phyloP scores from a whole-genome alignment of 2,113 vertebrate genomes.

The Lucifuga dentata region DNA sequence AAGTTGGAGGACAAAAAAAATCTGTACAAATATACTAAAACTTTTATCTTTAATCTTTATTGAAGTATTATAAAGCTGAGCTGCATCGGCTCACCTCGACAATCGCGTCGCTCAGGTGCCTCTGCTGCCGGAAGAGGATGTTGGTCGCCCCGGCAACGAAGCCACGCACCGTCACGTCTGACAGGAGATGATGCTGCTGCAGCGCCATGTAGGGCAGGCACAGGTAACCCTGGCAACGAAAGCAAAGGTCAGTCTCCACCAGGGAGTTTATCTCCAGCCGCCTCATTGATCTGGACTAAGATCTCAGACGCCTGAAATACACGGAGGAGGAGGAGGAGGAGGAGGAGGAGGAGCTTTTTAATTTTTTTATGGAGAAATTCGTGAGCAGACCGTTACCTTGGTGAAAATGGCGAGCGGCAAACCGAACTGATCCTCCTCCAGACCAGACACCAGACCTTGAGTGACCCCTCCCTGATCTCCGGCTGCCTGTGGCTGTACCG shows the following conservation, averaged over 20 bases:
- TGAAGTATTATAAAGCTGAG: too few relatives aligned
- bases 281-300: too few relatives aligned
- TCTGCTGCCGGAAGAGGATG: slow-evolving; percentile 97
- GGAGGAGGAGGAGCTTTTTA: too few relatives aligned
- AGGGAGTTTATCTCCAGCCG: background rate
- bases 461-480: slow-evolving; percentile 71
- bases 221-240: slow-evolving; percentile 89
- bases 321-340: too few relatives aligned
- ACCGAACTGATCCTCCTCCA: slow-evolving; percentile 95
- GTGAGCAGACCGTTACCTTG: slow-evolving; percentile 87
- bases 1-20: too few relatives aligned
- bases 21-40: too few relatives aligned
- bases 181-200: slow-evolving; percentile 98
- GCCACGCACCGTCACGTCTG: slow-evolving; percentile 91
- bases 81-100: slow-evolving; percentile 87
- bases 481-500: slow-evolving; percentile 77
- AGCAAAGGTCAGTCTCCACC: slow-evolving; percentile 14
- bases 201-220: slow-evolving; percentile 98
- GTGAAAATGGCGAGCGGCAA: slow-evolving; percentile 95
- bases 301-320: too few relatives aligned
- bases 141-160: slow-evolving; percentile 98
- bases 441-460: slow-evolving; percentile 91
- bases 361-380: too few relatives aligned
- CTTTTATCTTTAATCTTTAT: too few relatives aligned
- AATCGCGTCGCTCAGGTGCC: slow-evolving; percentile 93